Evolutionary conservation across 2,113 vertebrate genomes (phyloP).

Genomic region (Cisticola juncidis): DNA sequence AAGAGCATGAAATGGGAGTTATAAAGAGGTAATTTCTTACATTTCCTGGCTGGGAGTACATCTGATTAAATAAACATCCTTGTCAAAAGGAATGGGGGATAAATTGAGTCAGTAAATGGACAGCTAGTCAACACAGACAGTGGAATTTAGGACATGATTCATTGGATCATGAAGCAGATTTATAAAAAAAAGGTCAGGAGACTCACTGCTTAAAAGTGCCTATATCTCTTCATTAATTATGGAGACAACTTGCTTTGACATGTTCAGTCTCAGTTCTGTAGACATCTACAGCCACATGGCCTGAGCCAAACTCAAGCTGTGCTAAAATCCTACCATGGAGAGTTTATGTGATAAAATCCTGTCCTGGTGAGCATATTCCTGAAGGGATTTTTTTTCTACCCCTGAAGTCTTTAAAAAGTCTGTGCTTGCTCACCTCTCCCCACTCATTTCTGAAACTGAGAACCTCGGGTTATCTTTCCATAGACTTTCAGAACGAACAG

Average conservation of each 20-base stretch:
- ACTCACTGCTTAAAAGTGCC: background rate
- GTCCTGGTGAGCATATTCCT: background rate
- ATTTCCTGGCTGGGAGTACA: background rate
- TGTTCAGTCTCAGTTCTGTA: background rate
- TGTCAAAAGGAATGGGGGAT: background rate
- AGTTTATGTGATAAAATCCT: background rate
- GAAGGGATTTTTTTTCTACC: background rate
- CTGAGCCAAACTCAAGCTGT: background rate
- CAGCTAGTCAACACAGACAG: constrained; percentile 14
- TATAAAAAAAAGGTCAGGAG: constrained; percentile 21
- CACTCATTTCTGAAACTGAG: constrained; percentile 3
- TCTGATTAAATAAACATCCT: constrained; percentile 39
- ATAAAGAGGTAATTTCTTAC: background rate
- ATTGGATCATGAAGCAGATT: constrained; percentile 8
- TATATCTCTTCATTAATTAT: background rate
- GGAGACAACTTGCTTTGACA: background rate
- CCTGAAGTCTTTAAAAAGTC: background rate
- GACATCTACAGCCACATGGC: background rate
- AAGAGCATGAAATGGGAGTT: background rate
- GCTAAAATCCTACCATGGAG: background rate
- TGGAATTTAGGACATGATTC: constrained; percentile 12
- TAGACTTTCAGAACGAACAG: constrained; percentile 3
- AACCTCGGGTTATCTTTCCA: constrained; percentile 8
- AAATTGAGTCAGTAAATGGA: constrained; percentile 34
- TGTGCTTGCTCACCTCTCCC: background rate